Base-by-base conservation (phyloP, 2,888 invertebrate genomes). In the Scaeva pyrastri region DNA sequence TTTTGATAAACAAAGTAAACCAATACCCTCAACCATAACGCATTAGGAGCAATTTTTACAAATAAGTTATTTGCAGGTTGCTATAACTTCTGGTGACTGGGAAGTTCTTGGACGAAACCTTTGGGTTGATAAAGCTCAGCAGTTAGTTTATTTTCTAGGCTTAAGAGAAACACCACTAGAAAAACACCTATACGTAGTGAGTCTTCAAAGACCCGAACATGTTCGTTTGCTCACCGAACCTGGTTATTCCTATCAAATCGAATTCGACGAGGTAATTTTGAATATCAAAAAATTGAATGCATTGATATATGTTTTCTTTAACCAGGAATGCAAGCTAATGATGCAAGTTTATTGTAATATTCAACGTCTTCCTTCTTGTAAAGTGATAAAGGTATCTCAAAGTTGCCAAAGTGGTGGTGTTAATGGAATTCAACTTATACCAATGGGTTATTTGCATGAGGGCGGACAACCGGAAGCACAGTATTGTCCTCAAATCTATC, bases 21-120 rank as follows among this genome's bases (percentile, higher is more conserved):
- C 2, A 19, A 39, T 4, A 11, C 3, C 2, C 14, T 64, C 39
- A 3, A 2, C 1, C 2, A 21, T 55, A 1, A 14, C 55, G 21
- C 58, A 41, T 45, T 62, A 5, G 12, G 66, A 70, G 11, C 8
- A 55, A 11, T 93, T 19, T 8, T 50, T 3, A 23, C 12, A 14
- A 23, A 92, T 89, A 88, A 93, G 50, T 92, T 5, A 7, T 93
- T 12, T 52, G 7, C 56, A 91, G 91, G 94, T 96, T 39, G 94
- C 96, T 0, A 93, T 98, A 89, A 98, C 98, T 0, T 94, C 95
- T 14, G 98, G 98, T 0, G 97, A 97, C n/a, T 98, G 98, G 98
- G 98, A 98, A 92, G 97, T 98, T 19, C 94, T 97, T 90, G 96
- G 96, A 36, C 94, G 95, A 84, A 96, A 96, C 92, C 94, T 98